Evolutionary conservation across 2,113 vertebrate species (phyloP), one percentile per base, ranked within the genome.

Genomic region (Mesembrinibis cayennensis): DNA sequence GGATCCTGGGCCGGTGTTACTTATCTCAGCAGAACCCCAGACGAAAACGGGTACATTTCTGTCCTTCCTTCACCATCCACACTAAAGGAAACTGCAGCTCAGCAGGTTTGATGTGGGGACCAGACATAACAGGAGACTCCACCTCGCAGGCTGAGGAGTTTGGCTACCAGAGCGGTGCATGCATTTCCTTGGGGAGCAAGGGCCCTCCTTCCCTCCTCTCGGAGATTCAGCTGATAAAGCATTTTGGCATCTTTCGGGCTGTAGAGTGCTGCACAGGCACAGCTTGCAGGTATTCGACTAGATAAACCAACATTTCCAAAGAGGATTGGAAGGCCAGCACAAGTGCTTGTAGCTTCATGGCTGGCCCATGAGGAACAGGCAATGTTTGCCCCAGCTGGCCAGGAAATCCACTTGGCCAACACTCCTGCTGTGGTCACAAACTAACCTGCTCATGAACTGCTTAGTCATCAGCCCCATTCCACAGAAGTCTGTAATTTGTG

Each of bases 381-480:
- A 45, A 38, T n/a, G 66, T 87, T 73, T 92, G 59, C 36, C 88
- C 86, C 20, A 21, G 92, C 88, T 86, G 78, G 91, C 65, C 92
- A 50, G 26, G 77, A 90, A 96, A 95, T 90, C 61, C 29, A 23
- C 76, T 93, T 82, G 89, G 77, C 81, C 92, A 66, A 76, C 40
- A 4, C 82, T 95, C 85, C 53, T 81, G 55, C 79, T 95, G 72
- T 74, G 93, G 88, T 89, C 92, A 94, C 66, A 84, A 56, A 77
- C 20, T 84, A 92, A 76, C 89, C 83, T 76, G 78, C 62, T 92
- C 74, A 5, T 29, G 82, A 95, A 96, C 94, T 94, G 87, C 93
- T 96, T 93, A 91, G 82, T 93, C 96, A 98, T 59, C 90, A 77
- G 67, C 67, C 45, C 83, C 95, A 86, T 95, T 96, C 92, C 91